A percentile compares a stretch with the other conserved stretches of the same genome.
Conservation (phyloP, 2,888 invertebrate species). For the Lutraria lutraria region DNA sequence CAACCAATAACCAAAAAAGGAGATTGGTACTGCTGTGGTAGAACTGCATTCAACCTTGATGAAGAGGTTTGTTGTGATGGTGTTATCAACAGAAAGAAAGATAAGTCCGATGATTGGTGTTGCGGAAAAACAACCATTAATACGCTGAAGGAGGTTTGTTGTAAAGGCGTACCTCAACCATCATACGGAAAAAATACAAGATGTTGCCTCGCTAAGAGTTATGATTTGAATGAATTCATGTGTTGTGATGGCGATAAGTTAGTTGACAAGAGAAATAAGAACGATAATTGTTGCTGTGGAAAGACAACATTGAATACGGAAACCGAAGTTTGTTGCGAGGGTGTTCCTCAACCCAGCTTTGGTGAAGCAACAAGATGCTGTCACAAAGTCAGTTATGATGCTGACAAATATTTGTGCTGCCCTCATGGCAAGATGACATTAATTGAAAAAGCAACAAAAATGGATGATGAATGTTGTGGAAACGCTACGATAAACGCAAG, state of each 20-base stretch:
- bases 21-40: slow-evolving; percentile 57
- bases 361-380: slow-evolving; percentile 60
- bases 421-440: slow-evolving; percentile 35
- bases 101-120: slow-evolving; percentile 56
- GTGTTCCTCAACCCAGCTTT: slow-evolving; percentile 49
- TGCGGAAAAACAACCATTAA: slow-evolving; percentile 59
- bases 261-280: slow-evolving; percentile 44
- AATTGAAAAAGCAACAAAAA: slow-evolving; percentile 42
- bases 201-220: slow-evolving; percentile 53
- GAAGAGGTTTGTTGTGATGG: slow-evolving; percentile 49
- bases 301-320: slow-evolving; percentile 59
- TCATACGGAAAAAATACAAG: slow-evolving; percentile 52
- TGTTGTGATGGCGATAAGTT: slow-evolving; percentile 56
- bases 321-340: slow-evolving; percentile 62
- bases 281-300: slow-evolving; percentile 67
- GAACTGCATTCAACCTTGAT: slow-evolving; percentile 46
- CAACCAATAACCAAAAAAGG: slow-evolving; percentile 40
- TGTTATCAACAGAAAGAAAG: slow-evolving; percentile 43
- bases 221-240: slow-evolving; percentile 49
- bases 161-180: slow-evolving; percentile 49
- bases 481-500: slow-evolving; percentile 54
- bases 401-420: slow-evolving; percentile 48
- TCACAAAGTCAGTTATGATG: slow-evolving; percentile 54
- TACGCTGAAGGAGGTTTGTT: slow-evolving; percentile 52
- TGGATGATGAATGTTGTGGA: slow-evolving; percentile 62